Base-by-base conservation (phyloP, 2,113 vertebrate species). In the Pachycephala philippinensis region DNA sequence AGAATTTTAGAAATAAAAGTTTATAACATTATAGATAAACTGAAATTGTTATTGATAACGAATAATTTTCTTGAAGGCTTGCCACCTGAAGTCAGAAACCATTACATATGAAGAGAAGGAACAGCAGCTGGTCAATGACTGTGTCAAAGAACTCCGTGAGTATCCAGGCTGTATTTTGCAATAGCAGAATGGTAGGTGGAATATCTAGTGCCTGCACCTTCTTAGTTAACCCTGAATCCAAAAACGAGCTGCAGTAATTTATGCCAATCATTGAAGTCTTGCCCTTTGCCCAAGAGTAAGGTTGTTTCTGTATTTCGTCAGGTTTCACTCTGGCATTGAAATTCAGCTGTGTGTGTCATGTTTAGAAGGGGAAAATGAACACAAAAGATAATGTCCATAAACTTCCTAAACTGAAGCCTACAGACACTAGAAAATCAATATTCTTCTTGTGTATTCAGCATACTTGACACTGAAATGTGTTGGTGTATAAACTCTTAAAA, bases 111-210 rank as follows among this genome's bases (percentile, higher is more conserved):
- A 99, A 95, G 99, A 99, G 91, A 99, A 99, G 95, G 99, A 99
- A 33, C 99, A 99, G 90, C 99, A 99, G 94, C 98, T 99, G 35
- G 99, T 99, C 70, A 99, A 95, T 82, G 99, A 99, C 97, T 99
- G 99, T 83, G 99, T 99, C 68, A 99, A 99, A 97, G 99, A 99
- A 91, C 99, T 99, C n/a, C 98, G 99, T 99, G 96, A 99, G 99
- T 99, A 92, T 94, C 61, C 33, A 80, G 56, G 52, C n/a, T 52
- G 11, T 44, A 17, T 75, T 57, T 83, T 91, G 39, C 45, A 70
- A 6, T 45, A 30, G 18, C 33, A 88, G 60, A 60, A 79, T 33
- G 26, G 15, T 53, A 35, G 71, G 63, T 77, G 76, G 78, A 76
- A 44, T 59, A 66, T 19, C 3, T 42, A 2, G 3, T 87, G 47